A percentile compares a stretch with the other conserved stretches of the same genome.
phyloP scores from a whole-genome alignment of 2,797 vertebrate genomes.

The Alfaro cultratus region DNA sequence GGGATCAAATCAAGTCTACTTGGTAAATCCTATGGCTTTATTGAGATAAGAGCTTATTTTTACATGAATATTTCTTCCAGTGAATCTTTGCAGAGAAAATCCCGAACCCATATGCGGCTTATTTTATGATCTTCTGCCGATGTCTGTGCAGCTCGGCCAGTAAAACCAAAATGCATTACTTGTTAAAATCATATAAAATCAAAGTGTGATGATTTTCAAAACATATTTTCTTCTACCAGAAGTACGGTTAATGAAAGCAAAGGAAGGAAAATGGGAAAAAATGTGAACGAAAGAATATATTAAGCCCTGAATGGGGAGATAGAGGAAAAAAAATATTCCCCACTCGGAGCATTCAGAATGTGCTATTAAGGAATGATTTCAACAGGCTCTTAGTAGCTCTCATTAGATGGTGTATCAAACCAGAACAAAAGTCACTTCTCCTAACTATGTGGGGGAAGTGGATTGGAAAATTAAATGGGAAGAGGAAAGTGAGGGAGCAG shows the following conservation, averaged over 20 bases:
- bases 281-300: slow-evolving; percentile 76
- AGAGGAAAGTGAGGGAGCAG: slow-evolving; percentile 81
- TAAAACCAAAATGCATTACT: slow-evolving; percentile 37
- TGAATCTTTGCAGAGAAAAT: slow-evolving; percentile 29
- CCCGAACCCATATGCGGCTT: slow-evolving; percentile 6
- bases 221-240: slow-evolving; percentile 19
- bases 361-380: slow-evolving; percentile 87
- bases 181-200: slow-evolving; percentile 61
- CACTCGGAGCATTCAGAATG: slow-evolving; percentile 79
- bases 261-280: slow-evolving; percentile 55
- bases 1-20: slow-evolving; percentile 43
- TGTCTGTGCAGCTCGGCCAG: slow-evolving; percentile 23
- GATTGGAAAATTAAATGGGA: slow-evolving; percentile 89
- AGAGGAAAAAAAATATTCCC: slow-evolving; percentile 72
- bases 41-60: slow-evolving; percentile 50
- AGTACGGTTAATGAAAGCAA: slow-evolving; percentile 67
- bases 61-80: slow-evolving; percentile 26
- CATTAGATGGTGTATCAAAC: slow-evolving; percentile 90
- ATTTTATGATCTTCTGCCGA: slow-evolving; percentile 17
- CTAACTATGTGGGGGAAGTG: slow-evolving; percentile 87
- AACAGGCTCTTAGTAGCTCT: slow-evolving; percentile 88
- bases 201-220: slow-evolving; percentile 53
- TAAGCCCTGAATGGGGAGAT: slow-evolving; percentile 73
- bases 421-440: slow-evolving; percentile 89
- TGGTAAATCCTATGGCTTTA: slow-evolving; percentile 25